Evolutionary conservation across 2,888 invertebrate species (phyloP).

Genomic region (Ethmia dodecea): DNA sequence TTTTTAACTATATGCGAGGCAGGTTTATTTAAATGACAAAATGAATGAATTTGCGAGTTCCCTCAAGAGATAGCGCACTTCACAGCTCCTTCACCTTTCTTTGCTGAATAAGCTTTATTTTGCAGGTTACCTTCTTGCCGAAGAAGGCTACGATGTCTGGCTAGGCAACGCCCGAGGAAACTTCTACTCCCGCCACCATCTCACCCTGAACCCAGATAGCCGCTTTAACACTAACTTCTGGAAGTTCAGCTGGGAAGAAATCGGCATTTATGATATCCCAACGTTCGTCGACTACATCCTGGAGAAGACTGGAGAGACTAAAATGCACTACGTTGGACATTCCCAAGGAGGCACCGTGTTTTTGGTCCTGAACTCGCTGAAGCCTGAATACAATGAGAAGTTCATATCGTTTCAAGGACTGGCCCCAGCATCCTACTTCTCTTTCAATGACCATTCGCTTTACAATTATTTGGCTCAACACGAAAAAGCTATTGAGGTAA

Average conservation of each 20-base stretch:
- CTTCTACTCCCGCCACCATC: constrained; percentile 68
- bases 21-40: too few relatives aligned
- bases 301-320: constrained; percentile 29
- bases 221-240: constrained; percentile 36
- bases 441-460: constrained; percentile 28
- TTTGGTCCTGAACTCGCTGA: constrained; percentile 47
- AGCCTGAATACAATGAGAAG: constrained; percentile 49
- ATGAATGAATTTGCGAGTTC: too few relatives aligned
- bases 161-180: constrained; percentile 87
- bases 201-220: constrained; percentile 30
- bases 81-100: too few relatives aligned
- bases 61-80: too few relatives aligned
- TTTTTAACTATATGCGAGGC: too few relatives aligned
- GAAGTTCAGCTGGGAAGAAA: constrained; percentile 54
- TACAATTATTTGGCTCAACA: constrained; percentile 27
- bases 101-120: too few relatives aligned
- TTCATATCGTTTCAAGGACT: constrained; percentile 53
- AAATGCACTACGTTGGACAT: constrained; percentile 52
- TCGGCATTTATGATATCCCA: constrained; percentile 43
- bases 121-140: constrained; percentile 67
- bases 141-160: constrained; percentile 86
- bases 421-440: constrained; percentile 50
- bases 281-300: constrained; percentile 41
- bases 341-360: constrained; percentile 58
- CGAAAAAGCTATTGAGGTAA: constrained; percentile 38